Evolutionary conservation across 1,140 invertebrate species (phyloP).

Genomic region (Diachasma alloeum): DNA sequence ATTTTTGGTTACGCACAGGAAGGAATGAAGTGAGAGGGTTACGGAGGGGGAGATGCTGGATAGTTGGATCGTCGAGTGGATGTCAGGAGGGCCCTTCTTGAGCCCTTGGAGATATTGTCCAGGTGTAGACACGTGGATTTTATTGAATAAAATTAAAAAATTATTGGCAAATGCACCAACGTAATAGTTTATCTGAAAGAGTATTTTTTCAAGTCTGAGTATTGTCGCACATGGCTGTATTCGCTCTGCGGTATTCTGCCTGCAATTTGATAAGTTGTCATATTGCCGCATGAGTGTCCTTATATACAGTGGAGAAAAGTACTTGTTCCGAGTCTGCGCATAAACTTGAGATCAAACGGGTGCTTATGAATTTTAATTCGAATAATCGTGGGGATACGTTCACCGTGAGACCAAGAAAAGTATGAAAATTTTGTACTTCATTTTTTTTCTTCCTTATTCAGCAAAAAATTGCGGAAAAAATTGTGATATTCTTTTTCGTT

Average conservation of each 20-base stretch:
- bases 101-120: slow-evolving; percentile 37
- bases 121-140: slow-evolving; percentile 37
- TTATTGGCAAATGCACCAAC: too few relatives aligned
- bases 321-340: background rate
- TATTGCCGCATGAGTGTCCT: background rate
- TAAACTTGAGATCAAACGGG: slow-evolving; percentile 13
- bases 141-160: background rate
- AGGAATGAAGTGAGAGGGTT: background rate
- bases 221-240: background rate
- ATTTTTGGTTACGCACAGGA: background rate
- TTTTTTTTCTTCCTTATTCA: too few relatives aligned
- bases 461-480: too few relatives aligned
- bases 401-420: too few relatives aligned
- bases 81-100: slow-evolving; percentile 36
- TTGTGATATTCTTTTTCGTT: too few relatives aligned
- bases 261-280: slow-evolving; percentile 21
- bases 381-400: too few relatives aligned
- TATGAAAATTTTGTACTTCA: too few relatives aligned
- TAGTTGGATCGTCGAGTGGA: slow-evolving; percentile 40
- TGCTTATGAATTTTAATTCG: slow-evolving; percentile 21
- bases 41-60: slow-evolving; percentile 25
- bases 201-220: background rate
- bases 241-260: background rate
- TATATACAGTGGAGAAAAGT: background rate
- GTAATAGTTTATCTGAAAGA: background rate